phyloP scores from a whole-genome alignment of 2,888 invertebrate genomes.

The Cantharis rufa region DNA sequence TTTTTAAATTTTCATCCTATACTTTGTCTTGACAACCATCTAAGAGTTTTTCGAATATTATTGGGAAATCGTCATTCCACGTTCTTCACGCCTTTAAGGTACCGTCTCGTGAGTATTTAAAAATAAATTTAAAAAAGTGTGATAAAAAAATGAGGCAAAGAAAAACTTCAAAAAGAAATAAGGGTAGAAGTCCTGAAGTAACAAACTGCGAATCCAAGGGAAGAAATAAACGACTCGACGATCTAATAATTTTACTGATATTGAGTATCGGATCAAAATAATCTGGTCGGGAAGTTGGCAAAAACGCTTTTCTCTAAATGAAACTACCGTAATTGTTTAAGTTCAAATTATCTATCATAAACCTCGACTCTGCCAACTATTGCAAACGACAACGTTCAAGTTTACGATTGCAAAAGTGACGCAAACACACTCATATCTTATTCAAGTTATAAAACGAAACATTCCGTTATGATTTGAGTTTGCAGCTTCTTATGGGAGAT shows the following conservation, averaged over 20 bases:
- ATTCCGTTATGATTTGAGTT: not conserved
- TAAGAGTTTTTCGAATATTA: not conserved
- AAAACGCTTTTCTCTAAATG: not conserved
- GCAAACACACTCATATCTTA: slow-evolving; percentile 1
- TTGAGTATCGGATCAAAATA: not conserved
- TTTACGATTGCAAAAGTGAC: slow-evolving; percentile 4
- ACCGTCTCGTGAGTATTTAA: not conserved
- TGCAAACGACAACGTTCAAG: not conserved
- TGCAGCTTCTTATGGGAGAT: not conserved
- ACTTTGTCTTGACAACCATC: not conserved
- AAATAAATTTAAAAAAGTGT: not conserved
- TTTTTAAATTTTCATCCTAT: not conserved
- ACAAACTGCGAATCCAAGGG: not conserved
- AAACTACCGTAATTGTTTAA: not conserved
- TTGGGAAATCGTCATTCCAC: not conserved
- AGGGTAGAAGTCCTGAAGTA: too few relatives aligned
- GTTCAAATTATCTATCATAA: not conserved
- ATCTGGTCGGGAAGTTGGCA: not conserved
- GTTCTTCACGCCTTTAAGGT: not conserved
- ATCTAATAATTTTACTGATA: not conserved
- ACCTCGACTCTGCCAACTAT: not conserved
- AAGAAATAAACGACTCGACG: not conserved
- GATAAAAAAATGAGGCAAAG: too few relatives aligned
- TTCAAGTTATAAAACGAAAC: not conserved
- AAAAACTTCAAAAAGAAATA: not conserved